Evolutionary conservation across 2,888 invertebrate genomes (phyloP).

Genomic region (Sycophila texana): DNA sequence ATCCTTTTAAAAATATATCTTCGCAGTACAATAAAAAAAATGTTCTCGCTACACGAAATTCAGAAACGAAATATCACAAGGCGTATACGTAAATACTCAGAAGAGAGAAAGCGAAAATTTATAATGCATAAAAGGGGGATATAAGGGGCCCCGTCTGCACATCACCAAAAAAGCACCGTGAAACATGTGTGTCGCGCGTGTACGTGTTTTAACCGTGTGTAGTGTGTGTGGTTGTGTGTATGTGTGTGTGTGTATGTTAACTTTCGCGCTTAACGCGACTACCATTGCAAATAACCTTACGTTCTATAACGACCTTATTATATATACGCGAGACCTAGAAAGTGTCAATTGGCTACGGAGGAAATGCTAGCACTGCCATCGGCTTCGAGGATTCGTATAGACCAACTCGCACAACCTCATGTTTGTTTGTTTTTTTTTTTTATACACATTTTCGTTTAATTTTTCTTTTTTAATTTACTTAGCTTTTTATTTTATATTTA

Average conservation of each 20-base stretch:
- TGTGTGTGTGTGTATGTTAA: not conserved
- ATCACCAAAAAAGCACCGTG: conserved; percentile 53
- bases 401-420: conserved; percentile 34
- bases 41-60: not conserved
- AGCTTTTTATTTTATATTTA: conserved; percentile 21
- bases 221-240: too few relatives aligned
- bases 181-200: conserved; percentile 20
- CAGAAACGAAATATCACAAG: conserved; percentile 26
- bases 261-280: conserved; percentile 10
- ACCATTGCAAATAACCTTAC: conserved; percentile 31
- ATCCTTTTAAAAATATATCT: conserved; percentile 1
- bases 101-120: not conserved
- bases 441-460: not conserved
- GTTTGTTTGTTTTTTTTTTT: not conserved
- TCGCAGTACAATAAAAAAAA: not conserved
- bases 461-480: conserved; percentile 3
- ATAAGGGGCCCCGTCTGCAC: conserved; percentile 32
- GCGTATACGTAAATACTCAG: not conserved
- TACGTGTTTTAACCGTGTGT: not conserved
- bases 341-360: conserved; percentile 30
- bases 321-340: conserved; percentile 22
- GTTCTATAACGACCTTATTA: conserved; percentile 10
- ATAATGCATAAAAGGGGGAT: conserved; percentile 7
- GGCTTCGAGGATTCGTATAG: conserved; percentile 38
- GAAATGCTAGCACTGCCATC: conserved; percentile 36